Evolutionary conservation across 2,888 invertebrate species (phyloP), one percentile per base, ranked within the genome.

Genomic region (Suillia variegata): DNA sequence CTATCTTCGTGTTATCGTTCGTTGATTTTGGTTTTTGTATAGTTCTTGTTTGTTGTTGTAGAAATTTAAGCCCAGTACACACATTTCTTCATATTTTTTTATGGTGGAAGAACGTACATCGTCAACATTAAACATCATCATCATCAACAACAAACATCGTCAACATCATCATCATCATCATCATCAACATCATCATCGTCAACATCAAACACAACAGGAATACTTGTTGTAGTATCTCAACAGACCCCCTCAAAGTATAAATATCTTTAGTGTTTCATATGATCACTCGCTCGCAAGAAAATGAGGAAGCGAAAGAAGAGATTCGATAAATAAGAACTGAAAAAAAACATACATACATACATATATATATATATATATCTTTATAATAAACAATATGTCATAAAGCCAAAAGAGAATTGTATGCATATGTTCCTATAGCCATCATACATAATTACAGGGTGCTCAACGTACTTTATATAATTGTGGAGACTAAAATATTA

Each of bases 191-290:
- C 38, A 38, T 5, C 6, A 38, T 12, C 38, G 18, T 6, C 17
- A 45, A 13, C 45, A 20, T 6, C 18, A 45, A 45, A 3, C 17
- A 18, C 13, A 45, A 45, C 45, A 45, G 20, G 8, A 45, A 45
- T 5, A 45, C 38, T 38, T 38, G 4, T 13, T 4, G 18, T 20
- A 45, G 20, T 38, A 10, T 31, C 12, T 31, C 12, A 65, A 50
- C 10, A 70, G 75, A 75, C 76, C 76, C 72, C 76, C 77, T 75
- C 74, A 73, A 75, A 76, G 76, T 70, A 73, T 73, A 71, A 71
- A 45, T 45, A 45, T 45, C 45, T 45, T 45, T 45, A 6, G 17
- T 18, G 45, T 38, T 22, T 24, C 26, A 12, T 38, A 15, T 33
- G 42, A 21, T 20, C 15, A 13, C 33, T 54, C 10, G 45, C 55